Conservation (phyloP, 2,888 invertebrate genomes). For the Drosophila diplacantha region DNA sequence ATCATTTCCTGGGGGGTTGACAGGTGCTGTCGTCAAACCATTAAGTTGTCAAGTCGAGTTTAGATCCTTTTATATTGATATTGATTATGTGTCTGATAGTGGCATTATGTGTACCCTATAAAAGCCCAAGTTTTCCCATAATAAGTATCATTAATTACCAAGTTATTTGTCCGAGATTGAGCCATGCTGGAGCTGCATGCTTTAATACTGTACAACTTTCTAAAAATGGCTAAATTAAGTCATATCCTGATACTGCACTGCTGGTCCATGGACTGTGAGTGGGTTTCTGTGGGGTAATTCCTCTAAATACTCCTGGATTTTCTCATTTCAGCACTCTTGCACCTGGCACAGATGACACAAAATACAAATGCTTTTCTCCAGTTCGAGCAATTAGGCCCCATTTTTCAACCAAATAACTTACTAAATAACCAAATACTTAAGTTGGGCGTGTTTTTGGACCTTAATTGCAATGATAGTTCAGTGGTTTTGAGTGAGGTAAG, state of each 20-base stretch:
- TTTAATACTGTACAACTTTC: conserved; percentile 58
- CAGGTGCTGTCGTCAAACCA: neutral
- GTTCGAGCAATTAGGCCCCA: conserved; percentile 39
- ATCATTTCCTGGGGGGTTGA: neutral
- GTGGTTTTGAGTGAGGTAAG: conserved; percentile 54
- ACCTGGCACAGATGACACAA: conserved; percentile 35
- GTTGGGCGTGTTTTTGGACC: conserved; percentile 68
- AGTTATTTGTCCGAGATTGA: neutral
- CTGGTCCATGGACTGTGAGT: conserved; percentile 50
- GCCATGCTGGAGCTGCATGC: conserved; percentile 28
- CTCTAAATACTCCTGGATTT: neutral
- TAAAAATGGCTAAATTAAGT: conserved; percentile 44
- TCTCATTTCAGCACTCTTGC: conserved; percentile 49
- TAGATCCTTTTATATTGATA: neutral
- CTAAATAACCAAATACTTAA: conserved; percentile 41
- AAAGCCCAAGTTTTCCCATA: conserved; percentile 17
- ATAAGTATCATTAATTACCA: conserved; percentile 15
- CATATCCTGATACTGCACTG: conserved; percentile 54
- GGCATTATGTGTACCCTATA: conserved; percentile 46
- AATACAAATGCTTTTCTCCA: conserved; percentile 39
- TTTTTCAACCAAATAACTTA: conserved; percentile 35
- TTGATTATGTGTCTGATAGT: conserved; percentile 3
- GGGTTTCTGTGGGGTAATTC: neutral
- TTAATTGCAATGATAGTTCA: conserved; percentile 60
- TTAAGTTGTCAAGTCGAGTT: conserved; percentile 21